Evolutionary conservation across 2,888 invertebrate genomes (phyloP).

Genomic region (Troides aeacus): DNA sequence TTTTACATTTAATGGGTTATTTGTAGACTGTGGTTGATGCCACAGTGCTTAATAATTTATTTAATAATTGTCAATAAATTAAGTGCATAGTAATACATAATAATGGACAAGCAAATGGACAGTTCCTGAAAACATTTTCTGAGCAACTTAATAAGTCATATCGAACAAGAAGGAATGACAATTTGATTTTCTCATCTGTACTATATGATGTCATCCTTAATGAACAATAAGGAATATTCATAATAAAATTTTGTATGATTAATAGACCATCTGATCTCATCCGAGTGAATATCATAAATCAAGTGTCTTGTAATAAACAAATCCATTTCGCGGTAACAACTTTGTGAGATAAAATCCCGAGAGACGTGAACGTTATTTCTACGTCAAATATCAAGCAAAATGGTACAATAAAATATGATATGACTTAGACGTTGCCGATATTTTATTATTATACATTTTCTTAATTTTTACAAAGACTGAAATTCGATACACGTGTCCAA

Average conservation of each 20-base stretch:
- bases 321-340: conserved; percentile 25
- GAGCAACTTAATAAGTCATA: not conserved
- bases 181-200: not conserved
- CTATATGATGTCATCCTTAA: not conserved
- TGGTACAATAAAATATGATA: not conserved
- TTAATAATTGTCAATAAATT: no score
- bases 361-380: conserved; percentile 11
- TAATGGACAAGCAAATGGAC: not conserved
- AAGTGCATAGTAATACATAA: not conserved
- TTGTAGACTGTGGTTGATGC: no score
- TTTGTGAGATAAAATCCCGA: conserved; percentile 20
- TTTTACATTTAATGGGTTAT: no score
- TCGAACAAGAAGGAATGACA: not conserved
- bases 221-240: not conserved
- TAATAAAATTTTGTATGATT: conserved; percentile 1
- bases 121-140: not conserved
- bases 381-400: not conserved
- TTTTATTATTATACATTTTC: not conserved
- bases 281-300: conserved; percentile 21
- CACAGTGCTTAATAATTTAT: no score
- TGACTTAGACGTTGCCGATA: not conserved
- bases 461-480: not conserved
- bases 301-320: conserved; percentile 25
- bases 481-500: not conserved
- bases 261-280: not conserved